These are phyloP conservation scores for Aviceda subcristata DNA, from an alignment of 2,113 vertebrate species.

Conservation along the genomic window DNA sequence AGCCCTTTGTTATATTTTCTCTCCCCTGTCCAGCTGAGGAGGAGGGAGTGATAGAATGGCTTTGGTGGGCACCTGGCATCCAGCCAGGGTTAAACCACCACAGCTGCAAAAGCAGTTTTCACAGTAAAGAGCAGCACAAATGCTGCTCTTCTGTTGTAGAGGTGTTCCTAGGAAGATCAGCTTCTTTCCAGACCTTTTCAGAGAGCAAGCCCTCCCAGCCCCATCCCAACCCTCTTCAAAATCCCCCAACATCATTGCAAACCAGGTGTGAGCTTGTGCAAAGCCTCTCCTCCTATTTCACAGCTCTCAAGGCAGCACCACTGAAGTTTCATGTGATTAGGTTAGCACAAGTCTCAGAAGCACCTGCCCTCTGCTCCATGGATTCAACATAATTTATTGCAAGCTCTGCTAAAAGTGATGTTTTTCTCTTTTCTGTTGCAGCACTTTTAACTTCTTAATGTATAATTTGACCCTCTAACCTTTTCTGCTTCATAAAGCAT, in stretches of 20 bases:
- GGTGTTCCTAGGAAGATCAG: background rate
- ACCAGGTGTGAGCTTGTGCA: background rate
- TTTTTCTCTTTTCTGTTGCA: background rate
- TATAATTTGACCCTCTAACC: background rate
- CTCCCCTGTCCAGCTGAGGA: no score
- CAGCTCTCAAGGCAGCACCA: background rate
- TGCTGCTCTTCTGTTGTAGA: background rate
- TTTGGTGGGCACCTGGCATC: no score
- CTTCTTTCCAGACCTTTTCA: background rate
- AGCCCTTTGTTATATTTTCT: no score
- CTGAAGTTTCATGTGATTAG: background rate
- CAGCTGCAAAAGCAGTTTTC: background rate
- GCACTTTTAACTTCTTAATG: background rate
- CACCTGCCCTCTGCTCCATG: background rate
- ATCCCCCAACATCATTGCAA: background rate
- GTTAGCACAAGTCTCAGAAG: background rate
- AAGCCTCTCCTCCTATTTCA: background rate
- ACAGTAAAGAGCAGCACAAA: background rate
- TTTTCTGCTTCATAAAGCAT: background rate
- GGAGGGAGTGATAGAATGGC: no score
- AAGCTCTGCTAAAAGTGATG: background rate
- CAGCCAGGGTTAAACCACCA: no score
- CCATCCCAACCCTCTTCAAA: no score
- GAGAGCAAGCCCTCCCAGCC: background rate
- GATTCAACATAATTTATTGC: background rate